Evolutionary conservation across 2,113 vertebrate species (phyloP).

Genomic region (Anas platyrhynchos): DNA sequence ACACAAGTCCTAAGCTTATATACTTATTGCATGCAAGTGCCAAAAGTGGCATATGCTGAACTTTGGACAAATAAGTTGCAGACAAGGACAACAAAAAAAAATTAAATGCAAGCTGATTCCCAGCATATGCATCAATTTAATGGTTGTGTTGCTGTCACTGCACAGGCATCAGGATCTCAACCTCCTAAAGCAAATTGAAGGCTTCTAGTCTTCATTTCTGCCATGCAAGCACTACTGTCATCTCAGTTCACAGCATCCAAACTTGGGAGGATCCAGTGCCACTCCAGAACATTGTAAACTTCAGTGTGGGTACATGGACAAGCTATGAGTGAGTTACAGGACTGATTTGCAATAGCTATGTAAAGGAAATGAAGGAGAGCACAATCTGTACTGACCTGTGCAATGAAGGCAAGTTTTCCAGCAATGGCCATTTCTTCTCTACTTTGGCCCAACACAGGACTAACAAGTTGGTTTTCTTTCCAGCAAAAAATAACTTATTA

Average conservation of each 20-base stretch:
- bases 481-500: too few species aligned
- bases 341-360: background rate
- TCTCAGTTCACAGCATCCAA: background rate
- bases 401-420: background rate
- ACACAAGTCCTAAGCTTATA: background rate
- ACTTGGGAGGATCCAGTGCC: background rate
- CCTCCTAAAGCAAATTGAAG: background rate
- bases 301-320: background rate
- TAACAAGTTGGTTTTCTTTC: background rate
- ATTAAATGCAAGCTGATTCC: background rate
- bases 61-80: background rate
- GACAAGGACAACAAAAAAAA: background rate
- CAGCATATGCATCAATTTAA: background rate
- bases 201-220: background rate
- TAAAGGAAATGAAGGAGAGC: background rate
- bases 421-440: background rate
- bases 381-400: accelerated
- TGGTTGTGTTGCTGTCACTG: accelerated
- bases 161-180: background rate
- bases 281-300: background rate
- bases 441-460: background rate
- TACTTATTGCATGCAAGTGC: background rate
- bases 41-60: background rate
- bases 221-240: background rate
- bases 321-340: background rate